Base-by-base conservation (phyloP, 2,113 vertebrate species). In the Egretta garzetta region DNA sequence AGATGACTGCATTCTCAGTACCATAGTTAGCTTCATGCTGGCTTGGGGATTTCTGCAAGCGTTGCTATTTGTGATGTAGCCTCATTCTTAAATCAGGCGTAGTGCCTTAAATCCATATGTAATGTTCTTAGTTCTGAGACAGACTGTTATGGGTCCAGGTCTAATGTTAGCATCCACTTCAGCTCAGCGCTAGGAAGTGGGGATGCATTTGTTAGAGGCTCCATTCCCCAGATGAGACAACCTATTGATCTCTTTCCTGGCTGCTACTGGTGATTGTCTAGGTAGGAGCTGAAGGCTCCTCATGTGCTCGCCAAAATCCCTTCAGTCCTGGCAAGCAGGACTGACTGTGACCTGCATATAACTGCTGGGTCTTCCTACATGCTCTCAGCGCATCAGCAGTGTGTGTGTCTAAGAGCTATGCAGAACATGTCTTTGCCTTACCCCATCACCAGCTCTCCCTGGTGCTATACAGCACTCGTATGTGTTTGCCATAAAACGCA, bases 211-310 rank as follows among this genome's bases (percentile, higher is more conserved):
- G 37, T 76, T 67, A 37, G 67, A 92, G 86, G 24, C 45, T 84
- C 8, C 76, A 79, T 96, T 88, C 91, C 97, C 53, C 56, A 94
- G 60, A 56, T 87, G 83, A 97, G 96, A 85, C 90, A 50, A 92
- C 14, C 49, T 92, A 80, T 95, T 93, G 94, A 95, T 90, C 55
- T 52, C 60, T 84, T 68, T 47, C 15, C 56, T 80, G 86, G 43
- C 76, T 91, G 76, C 86, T 91, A 89, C 88, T 74, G 70, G 83
- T 84, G 62, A 16, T 26, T 68, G 58, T 82, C 91, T 89, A 35
- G 52, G 33, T 16, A 24, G 52, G 58, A 75, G 39, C 33, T 91
- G 83, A 58, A 89, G 73, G 30, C 50, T 79, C 49, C 37, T 90
- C 32, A 6, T 45, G 39, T 45, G 52, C 60, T 72, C 0, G 12